Evolutionary conservation across 2,113 vertebrate genomes (phyloP).

Genomic region (Anoplopoma fimbria): DNA sequence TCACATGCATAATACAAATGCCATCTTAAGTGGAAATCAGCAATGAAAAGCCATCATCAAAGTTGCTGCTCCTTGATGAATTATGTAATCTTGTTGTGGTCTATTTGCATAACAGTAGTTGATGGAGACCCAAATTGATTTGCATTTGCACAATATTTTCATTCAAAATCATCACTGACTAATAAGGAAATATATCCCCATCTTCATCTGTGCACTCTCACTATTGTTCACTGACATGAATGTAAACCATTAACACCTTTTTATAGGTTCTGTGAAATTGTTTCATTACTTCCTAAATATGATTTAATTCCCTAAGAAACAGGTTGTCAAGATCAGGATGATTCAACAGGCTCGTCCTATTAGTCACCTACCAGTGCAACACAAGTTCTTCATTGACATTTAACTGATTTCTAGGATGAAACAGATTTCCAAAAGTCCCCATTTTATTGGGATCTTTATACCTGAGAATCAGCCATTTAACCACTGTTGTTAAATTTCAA

Average conservation of each 20-base stretch:
- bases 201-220: not conserved
- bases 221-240: not conserved
- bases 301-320: constrained; percentile 13
- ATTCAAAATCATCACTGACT: constrained; percentile 29
- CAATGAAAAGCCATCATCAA: constrained; percentile 21
- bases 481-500: not conserved
- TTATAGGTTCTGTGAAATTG: constrained; percentile 3
- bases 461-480: constrained; percentile 2
- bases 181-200: constrained; percentile 31
- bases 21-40: constrained; percentile 38
- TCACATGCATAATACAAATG: constrained; percentile 28
- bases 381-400: not conserved
- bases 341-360: not conserved
- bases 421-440: not conserved
- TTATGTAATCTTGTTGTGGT: constrained; percentile 56
- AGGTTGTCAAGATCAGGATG: not conserved
- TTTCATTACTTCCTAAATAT: constrained; percentile 1
- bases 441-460: constrained; percentile 25
- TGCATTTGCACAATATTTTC: constrained; percentile 43
- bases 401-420: not conserved
- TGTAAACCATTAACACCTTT: not conserved
- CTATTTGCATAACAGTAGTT: constrained; percentile 51
- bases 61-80: constrained; percentile 39
- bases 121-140: constrained; percentile 51
- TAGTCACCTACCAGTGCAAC: not conserved